Evolutionary conservation across 2,113 vertebrate genomes (phyloP).

Genomic region (Pao palembangensis): DNA sequence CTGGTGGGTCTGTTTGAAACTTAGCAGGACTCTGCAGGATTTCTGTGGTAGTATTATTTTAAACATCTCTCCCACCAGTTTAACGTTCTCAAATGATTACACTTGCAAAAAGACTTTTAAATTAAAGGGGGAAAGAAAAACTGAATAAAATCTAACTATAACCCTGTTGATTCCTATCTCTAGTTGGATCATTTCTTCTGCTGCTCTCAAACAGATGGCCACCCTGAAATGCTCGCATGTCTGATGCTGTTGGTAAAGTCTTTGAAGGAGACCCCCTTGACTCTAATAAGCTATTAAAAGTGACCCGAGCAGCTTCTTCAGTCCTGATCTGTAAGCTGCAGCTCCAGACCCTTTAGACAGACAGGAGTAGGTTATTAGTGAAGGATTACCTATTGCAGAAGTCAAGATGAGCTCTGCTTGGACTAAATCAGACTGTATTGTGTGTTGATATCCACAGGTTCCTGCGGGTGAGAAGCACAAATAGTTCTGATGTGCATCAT

Average conservation of each 20-base stretch:
- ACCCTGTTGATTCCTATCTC: background rate
- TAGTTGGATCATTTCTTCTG: constrained; percentile 4
- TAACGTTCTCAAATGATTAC: no score
- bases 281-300: constrained; percentile 31
- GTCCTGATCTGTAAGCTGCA: constrained; percentile 1
- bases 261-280: constrained; percentile 3
- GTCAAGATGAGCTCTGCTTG: constrained; percentile 51
- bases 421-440: constrained; percentile 27
- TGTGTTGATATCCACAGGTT: background rate
- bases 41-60: no score
- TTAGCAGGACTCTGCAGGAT: no score
- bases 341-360: constrained; percentile 5
- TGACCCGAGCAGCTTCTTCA: constrained; percentile 9
- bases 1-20: no score
- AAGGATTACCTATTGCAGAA: constrained; percentile 8
- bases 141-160: no score
- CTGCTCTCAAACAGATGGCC: constrained; percentile 34
- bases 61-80: no score
- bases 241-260: constrained; percentile 24
- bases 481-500: constrained; percentile 11
- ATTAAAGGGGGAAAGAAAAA: no score
- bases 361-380: constrained; percentile 18
- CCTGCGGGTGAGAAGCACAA: constrained; percentile 5
- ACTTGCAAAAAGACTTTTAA: no score
- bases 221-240: constrained; percentile 21